Percentiles rank a stretch among this genome's conserved stretches.
These are phyloP conservation scores for Minunthozetes semirufus DNA, from an alignment of 2,888 invertebrate genomes.

Conservation along the genomic window DNA sequence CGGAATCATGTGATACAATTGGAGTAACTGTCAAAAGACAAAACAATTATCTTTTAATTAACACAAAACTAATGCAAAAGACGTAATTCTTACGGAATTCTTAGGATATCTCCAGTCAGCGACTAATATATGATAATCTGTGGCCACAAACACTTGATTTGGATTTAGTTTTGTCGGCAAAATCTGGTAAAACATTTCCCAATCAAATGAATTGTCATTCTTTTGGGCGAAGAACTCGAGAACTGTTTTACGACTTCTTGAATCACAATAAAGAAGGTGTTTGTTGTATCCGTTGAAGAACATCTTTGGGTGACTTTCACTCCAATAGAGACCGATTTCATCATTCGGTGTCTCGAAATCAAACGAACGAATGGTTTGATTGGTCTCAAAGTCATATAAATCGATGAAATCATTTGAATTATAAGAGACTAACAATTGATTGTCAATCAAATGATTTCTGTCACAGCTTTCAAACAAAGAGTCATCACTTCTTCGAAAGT, in stretches of 20 bases:
- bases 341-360: background rate
- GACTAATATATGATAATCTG: slow-evolving; percentile 7
- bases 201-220: background rate
- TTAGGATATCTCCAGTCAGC: slow-evolving; percentile 10
- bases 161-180: background rate
- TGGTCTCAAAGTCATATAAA: slow-evolving; percentile 1
- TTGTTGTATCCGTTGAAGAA: slow-evolving; percentile 1
- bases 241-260: background rate
- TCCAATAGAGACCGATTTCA: background rate
- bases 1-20: slow-evolving; percentile 19
- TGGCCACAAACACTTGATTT: background rate
- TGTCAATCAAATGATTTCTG: background rate
- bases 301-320: background rate
- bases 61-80: background rate
- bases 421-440: background rate
- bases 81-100: background rate
- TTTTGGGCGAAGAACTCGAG: background rate
- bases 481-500: background rate
- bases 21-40: background rate
- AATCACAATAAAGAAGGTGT: background rate
- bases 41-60: background rate
- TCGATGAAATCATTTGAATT: background rate
- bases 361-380: background rate
- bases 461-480: background rate
- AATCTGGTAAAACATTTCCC: slow-evolving; percentile 12